Evolutionary conservation across 2,888 invertebrate genomes (phyloP), one percentile per base, ranked within the genome.

Genomic region (Tuberolachnus salignus): DNA sequence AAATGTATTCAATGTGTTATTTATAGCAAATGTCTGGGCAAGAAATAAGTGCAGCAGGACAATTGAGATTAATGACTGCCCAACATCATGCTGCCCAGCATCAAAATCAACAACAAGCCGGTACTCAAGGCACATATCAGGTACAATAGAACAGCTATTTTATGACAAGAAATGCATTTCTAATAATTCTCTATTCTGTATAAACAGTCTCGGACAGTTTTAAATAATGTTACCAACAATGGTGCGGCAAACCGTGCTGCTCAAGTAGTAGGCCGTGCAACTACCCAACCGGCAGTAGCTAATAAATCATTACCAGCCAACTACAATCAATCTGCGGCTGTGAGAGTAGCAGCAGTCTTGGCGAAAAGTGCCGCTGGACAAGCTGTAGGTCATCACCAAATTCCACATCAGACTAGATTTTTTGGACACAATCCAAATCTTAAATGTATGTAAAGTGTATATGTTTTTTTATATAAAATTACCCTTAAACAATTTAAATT

Each of bases 391-490:
- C 85, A 90, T 83, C 88, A 90, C 66, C 85, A 86, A 82, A 89
- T 86, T 82, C 90, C 91, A 1, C 78, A 78, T 69, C 89, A 91
- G 16, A 90, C 92, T 16, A 93, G 94, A 84, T 95, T 94, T 86
- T 95, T 94, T 86, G 95, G 97, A 0, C 97, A 97, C 87, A 97
- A 97, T 87, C 95, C 95, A 14, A 93, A 93, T 85, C 87, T 95
- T 66, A 95, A 94, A 87, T 85, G 89, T 89, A 84, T 83, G 85
- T 42, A 42, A 26, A 66, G n/a, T 57, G 1, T 13, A 19, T 13
- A 26, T 9, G 1, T n/a, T n/a, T 63, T 1, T 53, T 34, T 1
- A 14, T 10, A 19, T 46, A 49, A 4, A 46, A 57, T 66, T 10
- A 53, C 8, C 3, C 64, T 63, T 46, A 55, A 53, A 23, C 26